Base-by-base conservation (phyloP, 2,888 invertebrate genomes). In the Exocentrus adspersus region DNA sequence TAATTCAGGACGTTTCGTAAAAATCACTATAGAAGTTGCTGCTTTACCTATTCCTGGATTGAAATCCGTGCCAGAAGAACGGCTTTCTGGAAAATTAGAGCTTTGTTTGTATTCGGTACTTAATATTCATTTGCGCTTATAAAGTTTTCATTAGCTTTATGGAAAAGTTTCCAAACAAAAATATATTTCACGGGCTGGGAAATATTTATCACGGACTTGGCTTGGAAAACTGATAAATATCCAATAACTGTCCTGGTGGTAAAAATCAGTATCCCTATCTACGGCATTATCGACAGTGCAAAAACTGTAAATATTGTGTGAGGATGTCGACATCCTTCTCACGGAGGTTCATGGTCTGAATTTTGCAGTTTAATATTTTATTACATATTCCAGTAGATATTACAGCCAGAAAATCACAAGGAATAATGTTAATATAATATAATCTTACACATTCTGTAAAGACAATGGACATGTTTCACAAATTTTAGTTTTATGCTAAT, bases 161-260 rank as follows among this genome's bases (percentile, higher is more conserved):
- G 21, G 41, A 53, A 42, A 53, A 53, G 42, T 41, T 53, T 21
- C 41, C 41, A 42, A 53, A 53, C 24, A 14, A 14, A 41, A 42
- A 41, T 53, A 53, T 53, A 53, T 53, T 53, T 53, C 41, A 42
- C 21, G 41, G 20, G 9, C 14, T 4, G 21, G 21, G 41, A 53
- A 41, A 42, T 53, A 53, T 52, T 52, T 52, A 52, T 37, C 14
- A 37, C 53, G 10, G 20, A 41, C 17, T 20, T 51, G 51, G 41
- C 21, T 14, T 21, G 42, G 53, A 24, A 53, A 53, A 53, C 53
- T 53, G 53, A 53, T 21, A 53, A 53, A 20, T 16, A 42, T 20
- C 21, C 53, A 42, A 14, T 53, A 53, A 53, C 37, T 42, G 21
- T 53, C 53, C 1, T 14, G 21, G 21, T 10, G 53, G 42, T 42